A percentile compares a stretch with the other conserved stretches of the same genome.
phyloP scores from a whole-genome alignment of 2,888 invertebrate species.

The Shargacucullia verbasci region DNA sequence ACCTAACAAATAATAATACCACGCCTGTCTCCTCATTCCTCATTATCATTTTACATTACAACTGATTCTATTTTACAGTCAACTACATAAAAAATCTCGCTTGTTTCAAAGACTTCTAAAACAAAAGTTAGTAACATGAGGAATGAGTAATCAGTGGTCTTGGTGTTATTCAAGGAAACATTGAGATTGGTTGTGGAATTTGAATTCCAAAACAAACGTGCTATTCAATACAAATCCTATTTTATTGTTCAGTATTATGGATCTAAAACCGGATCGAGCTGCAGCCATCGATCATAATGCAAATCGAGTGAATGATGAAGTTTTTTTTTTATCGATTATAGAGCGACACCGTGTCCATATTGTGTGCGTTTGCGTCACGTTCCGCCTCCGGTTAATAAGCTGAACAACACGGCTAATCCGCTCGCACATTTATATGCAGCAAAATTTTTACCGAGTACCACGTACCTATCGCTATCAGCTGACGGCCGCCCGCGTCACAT shows the following conservation, averaged over 20 bases:
- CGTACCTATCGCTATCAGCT: slow-evolving; percentile 75
- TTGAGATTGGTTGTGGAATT: slow-evolving; percentile 58
- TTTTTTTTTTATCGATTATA: slow-evolving; percentile 45
- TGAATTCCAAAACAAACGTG: slow-evolving; percentile 71
- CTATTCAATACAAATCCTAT: slow-evolving; percentile 64
- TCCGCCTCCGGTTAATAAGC: slow-evolving; percentile 21
- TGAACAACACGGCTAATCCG: slow-evolving; percentile 18
- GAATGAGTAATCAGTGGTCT: slow-evolving; percentile 62
- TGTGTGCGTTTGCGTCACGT: slow-evolving; percentile 9
- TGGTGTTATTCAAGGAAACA: slow-evolving; percentile 62
- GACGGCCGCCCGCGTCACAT: slow-evolving; percentile 74
- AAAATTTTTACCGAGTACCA: slow-evolving; percentile 52
- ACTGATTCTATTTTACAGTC: slow-evolving; percentile 29
- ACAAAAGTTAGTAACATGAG: slow-evolving; percentile 33
- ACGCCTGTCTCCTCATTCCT: slow-evolving; percentile 37
- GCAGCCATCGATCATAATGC: slow-evolving; percentile 51
- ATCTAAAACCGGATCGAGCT: slow-evolving; percentile 67
- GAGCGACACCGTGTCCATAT: slow-evolving; percentile 1
- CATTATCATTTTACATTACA: slow-evolving; percentile 46
- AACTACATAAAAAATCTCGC: slow-evolving; percentile 22
- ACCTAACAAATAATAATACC: slow-evolving; percentile 61
- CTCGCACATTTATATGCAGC: slow-evolving; percentile 33
- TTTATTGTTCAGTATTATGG: slow-evolving; percentile 63
- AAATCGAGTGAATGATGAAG: slow-evolving; percentile 45
- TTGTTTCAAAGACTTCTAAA: slow-evolving; percentile 37